Percentiles rank a stretch among this genome's conserved stretches.
These are phyloP conservation scores for Oegoconia quadripuncta DNA, from an alignment of 2,888 invertebrate species.

Conservation along the genomic window DNA sequence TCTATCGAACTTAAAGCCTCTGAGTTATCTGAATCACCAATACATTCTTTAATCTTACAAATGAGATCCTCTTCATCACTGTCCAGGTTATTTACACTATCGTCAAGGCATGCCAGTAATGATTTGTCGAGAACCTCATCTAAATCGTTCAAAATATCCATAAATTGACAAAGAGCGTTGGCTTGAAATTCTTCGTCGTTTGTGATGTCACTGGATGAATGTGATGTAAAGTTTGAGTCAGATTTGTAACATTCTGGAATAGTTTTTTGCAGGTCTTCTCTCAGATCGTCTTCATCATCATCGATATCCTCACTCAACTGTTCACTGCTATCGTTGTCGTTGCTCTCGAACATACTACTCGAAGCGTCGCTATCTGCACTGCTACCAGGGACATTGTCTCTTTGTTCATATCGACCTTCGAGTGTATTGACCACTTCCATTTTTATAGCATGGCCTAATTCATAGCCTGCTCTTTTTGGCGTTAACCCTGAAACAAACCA, in stretches of 20 bases:
- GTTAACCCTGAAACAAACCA: slow-evolving; percentile 61
- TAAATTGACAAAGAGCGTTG: slow-evolving; percentile 69
- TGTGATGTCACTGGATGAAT: slow-evolving; percentile 57
- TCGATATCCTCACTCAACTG: slow-evolving; percentile 51
- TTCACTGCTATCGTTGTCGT: slow-evolving; percentile 38
- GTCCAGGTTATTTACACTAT: slow-evolving; percentile 51
- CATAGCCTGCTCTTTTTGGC: slow-evolving; percentile 58
- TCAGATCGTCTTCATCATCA: slow-evolving; percentile 63
- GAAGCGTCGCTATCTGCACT: slow-evolving; percentile 61
- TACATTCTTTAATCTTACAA: slow-evolving; percentile 64
- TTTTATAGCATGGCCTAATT: slow-evolving; percentile 69
- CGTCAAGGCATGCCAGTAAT: slow-evolving; percentile 64
- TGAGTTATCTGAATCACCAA: slow-evolving; percentile 41
- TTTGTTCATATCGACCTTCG: slow-evolving; percentile 64
- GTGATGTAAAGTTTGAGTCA: slow-evolving; percentile 67
- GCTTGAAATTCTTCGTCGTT: slow-evolving; percentile 73
- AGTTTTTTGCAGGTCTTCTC: slow-evolving; percentile 66
- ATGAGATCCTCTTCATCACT: slow-evolving; percentile 72
- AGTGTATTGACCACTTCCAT: slow-evolving; percentile 66
- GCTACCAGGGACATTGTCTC: slow-evolving; percentile 52
- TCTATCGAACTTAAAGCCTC: slow-evolving; percentile 53
- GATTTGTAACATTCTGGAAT: slow-evolving; percentile 70
- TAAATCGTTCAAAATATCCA: slow-evolving; percentile 78
- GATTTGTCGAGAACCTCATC: slow-evolving; percentile 80
- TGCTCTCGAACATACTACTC: slow-evolving; percentile 50